phyloP scores from a whole-genome alignment of 2,888 invertebrate species.

The Platerodrilus igneus region DNA sequence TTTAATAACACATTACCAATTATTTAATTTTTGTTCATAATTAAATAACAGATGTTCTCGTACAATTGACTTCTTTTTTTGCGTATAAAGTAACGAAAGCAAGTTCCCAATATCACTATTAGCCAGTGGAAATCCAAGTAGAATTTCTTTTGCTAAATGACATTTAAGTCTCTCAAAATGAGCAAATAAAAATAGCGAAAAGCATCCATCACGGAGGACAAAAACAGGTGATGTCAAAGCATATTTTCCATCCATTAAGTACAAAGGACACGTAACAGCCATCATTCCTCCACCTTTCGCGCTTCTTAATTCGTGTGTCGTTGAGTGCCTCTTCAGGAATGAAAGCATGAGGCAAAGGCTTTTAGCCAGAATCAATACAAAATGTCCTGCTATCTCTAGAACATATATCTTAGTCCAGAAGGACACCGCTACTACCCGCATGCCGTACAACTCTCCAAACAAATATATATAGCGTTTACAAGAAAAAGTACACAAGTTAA shows the following conservation, averaged over 20 bases:
- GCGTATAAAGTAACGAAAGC: no score
- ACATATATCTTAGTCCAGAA: conserved; percentile 45
- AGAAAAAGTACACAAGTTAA: conserved; percentile 22
- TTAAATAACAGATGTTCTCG: no score
- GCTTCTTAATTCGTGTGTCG: conserved; percentile 23
- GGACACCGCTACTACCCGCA: conserved; percentile 43
- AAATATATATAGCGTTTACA: conserved; percentile 23
- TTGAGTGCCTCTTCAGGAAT: conserved; percentile 32
- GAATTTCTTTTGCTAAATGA: no score
- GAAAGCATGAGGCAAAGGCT: conserved; percentile 37
- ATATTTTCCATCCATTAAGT: conserved; percentile 35
- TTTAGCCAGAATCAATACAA: conserved; percentile 47
- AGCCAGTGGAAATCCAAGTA: no score
- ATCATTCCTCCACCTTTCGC: conserved; percentile 27
- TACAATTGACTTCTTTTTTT: no score
- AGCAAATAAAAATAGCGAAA: conserved; percentile 20
- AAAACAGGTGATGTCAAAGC: conserved; percentile 35
- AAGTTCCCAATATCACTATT: no score
- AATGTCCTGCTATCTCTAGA: conserved; percentile 42
- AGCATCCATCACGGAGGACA: conserved; percentile 31
- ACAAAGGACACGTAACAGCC: conserved; percentile 35
- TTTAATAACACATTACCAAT: no score
- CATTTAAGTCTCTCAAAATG: no score
- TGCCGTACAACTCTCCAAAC: conserved; percentile 31
- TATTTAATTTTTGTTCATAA: no score